phyloP scores from a whole-genome alignment of 2,113 vertebrate genomes.

The Empidonax alnorum region DNA sequence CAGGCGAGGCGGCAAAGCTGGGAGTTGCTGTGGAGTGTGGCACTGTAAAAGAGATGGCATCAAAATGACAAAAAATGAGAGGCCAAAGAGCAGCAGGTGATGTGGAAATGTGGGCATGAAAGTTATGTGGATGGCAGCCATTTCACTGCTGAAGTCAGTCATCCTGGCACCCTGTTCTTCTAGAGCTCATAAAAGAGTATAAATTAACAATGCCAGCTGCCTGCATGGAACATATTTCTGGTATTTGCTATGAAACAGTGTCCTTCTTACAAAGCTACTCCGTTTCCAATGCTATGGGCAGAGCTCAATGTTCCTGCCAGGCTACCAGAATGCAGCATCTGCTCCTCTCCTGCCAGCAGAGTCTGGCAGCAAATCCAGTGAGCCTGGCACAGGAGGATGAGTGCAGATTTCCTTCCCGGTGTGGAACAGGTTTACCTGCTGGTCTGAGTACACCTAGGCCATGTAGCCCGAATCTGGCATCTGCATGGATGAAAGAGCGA shows the following conservation, averaged over 20 bases:
- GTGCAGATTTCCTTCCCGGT: not conserved
- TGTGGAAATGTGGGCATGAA: not conserved
- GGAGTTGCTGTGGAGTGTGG: not conserved
- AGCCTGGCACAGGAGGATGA: not conserved
- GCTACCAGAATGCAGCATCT: constrained; percentile 14
- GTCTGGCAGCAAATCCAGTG: not conserved
- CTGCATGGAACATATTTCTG: not conserved
- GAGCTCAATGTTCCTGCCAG: constrained; percentile 10
- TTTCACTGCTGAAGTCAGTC: not conserved
- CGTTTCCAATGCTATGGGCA: not conserved
- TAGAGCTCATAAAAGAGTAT: not conserved
- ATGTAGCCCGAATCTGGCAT: not conserved
- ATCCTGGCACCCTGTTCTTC: not conserved
- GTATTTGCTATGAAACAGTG: not conserved
- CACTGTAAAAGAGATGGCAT: not conserved
- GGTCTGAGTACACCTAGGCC: not conserved
- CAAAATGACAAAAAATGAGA: not conserved
- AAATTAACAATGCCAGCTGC: constrained; percentile 11
- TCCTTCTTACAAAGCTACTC: not conserved
- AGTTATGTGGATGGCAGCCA: not conserved
- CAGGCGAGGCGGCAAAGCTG: not conserved
- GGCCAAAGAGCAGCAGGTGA: not conserved
- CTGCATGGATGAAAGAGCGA: not conserved
- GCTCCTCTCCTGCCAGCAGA: not conserved
- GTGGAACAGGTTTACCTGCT: not conserved